A percentile compares a stretch with the other conserved stretches of the same genome.
phyloP scores from a whole-genome alignment of 2,113 vertebrate species.

The Typhlomys cinereus region DNA sequence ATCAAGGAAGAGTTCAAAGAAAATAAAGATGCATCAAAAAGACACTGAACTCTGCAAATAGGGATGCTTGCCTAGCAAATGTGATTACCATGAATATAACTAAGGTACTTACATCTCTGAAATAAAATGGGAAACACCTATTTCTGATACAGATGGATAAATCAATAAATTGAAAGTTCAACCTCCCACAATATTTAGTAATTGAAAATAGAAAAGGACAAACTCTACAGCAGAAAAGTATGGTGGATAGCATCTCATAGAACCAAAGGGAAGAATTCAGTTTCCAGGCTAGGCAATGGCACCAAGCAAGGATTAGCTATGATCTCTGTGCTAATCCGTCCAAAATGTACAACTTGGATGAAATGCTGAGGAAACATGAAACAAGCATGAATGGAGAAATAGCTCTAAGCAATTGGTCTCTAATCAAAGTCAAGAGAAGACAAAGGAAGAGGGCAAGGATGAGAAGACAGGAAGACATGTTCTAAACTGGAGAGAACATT shows the following conservation, averaged over 20 bases:
- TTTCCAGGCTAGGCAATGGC: neutral
- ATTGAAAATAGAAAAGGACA: neutral
- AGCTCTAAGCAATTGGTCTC: neutral
- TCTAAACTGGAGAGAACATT: neutral
- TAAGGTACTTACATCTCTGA: neutral
- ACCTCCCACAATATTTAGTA: neutral
- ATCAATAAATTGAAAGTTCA: neutral
- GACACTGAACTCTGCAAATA: neutral
- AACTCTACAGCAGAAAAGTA: neutral
- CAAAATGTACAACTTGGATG: neutral
- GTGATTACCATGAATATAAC: neutral
- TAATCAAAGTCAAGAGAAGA: neutral
- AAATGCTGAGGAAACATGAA: neutral
- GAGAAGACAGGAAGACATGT: neutral
- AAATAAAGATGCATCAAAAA: neutral
- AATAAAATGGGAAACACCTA: neutral
- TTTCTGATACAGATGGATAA: neutral
- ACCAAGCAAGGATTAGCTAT: neutral
- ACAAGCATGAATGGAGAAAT: neutral
- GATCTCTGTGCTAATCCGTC: neutral
- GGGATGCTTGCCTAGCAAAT: neutral
- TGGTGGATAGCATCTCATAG: neutral
- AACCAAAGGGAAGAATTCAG: conserved; percentile 10
- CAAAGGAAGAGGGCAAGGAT: neutral
- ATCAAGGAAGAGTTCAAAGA: neutral